Evolutionary conservation across 2,888 invertebrate genomes (phyloP), one percentile per base, ranked within the genome.

Genomic region (Tiliacea citrago): DNA sequence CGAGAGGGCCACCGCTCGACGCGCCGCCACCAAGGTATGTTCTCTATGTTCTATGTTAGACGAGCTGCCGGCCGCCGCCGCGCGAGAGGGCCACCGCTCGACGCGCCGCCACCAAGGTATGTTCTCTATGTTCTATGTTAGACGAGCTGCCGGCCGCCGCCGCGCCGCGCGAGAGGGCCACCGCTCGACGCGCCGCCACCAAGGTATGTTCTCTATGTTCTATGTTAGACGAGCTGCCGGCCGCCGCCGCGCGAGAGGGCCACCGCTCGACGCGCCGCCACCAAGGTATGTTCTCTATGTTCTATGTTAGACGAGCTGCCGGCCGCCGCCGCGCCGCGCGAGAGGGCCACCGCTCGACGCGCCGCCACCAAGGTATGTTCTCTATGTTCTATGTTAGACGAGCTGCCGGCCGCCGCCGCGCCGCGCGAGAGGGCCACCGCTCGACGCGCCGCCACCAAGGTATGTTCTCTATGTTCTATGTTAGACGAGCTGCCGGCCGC

Each of bases 391-490:
- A n/a, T n/a, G n/a, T n/a, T n/a, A n/a, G 92, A 92, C 18, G 97
- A 97, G 82, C 88, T 94, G 69, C 90, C 79, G 0, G n/a, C 83
- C 16, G 1, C 93, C 18, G 0, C 90, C 95, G 10, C 94, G 75
- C 96, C 97, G 0, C 87, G 97, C 0, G 94, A 95, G 78, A 86
- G 96, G 0, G 89, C 96, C 55, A 81, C 83, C 55, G 95, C 96
- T 0, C 87, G 97, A 1, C 88, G 97, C 55, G 96, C 97, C 0
- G 97, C 97, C 47, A 94, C 97, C 16, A 96, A 96, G 92, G 96
- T 96, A 39, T 39, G 5, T n/a, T n/a, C n/a, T n/a, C n/a, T n/a
- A n/a, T n/a, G n/a, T n/a, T n/a, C n/a, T n/a, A n/a, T n/a, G n/a
- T n/a, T n/a, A n/a, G 92, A 92, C 18, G 97, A 97, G 82, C 88